Evolutionary conservation across 2,888 invertebrate species (phyloP), one percentile per base, ranked within the genome.

Genomic region (Willowsia nigromaculata): DNA sequence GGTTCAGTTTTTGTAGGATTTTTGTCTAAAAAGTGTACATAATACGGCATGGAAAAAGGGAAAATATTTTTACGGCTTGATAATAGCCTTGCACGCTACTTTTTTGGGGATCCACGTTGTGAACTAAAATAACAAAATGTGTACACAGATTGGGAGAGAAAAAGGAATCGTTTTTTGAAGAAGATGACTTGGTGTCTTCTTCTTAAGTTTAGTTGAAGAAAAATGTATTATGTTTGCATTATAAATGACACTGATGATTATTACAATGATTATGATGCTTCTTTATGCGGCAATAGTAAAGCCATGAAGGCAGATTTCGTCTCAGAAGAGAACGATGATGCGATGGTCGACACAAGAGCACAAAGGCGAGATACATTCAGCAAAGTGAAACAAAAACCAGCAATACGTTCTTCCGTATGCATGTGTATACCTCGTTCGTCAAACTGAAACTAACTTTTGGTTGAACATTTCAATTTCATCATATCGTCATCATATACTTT

Each of bases 371-470:
- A n/a, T n/a, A n/a, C n/a, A n/a, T n/a, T n/a, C n/a, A n/a, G n/a
- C n/a, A n/a, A n/a, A 0, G 74, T 25, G 47, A 9, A 15, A 65
- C 33, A 4, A 18, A 30, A 30, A 62, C 25, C 9, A 30, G 18
- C 37, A 65, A 59, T 37, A 33, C 59, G 56, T 37, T 80, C 7
- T 62, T 15, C 27, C 30, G 65, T 33, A 65, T 65, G 25, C 65
- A 76, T 84, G 84, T 53, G 84, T 33, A 71, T 85, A 80, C 85
- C 85, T 85, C 85, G 85, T 85, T 85, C 85, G 85, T 85, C 85
- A 85, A 85, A 85, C 78, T 37, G 30, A 43, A 85, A 85, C 82
- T 82, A 68, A 82, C 47, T 68, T 82, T 82, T 68, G 33, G 65
- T 82, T 30, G 65, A 82, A 50, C 68, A 68, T 82, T 37, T 37